phyloP scores from a whole-genome alignment of 2,797 vertebrate species.

The Euthynnus affinis region DNA sequence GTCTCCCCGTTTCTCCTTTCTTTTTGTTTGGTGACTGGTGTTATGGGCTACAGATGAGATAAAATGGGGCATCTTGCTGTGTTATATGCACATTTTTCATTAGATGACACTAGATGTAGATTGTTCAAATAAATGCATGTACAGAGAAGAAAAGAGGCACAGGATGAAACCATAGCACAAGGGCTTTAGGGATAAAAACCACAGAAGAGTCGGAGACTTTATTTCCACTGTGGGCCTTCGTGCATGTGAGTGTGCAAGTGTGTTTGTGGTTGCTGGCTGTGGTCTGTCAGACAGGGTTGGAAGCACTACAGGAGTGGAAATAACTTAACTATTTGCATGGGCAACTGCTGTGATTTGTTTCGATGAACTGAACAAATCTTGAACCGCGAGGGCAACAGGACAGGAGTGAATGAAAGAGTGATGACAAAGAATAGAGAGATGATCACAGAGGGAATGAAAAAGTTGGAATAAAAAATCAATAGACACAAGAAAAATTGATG shows the following conservation, averaged over 20 bases:
- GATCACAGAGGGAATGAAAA: slow-evolving; percentile 43
- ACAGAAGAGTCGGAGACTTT: slow-evolving; percentile 60
- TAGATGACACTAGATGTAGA: slow-evolving; percentile 16
- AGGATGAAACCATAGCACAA: slow-evolving; percentile 35
- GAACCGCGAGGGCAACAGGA: slow-evolving; percentile 19
- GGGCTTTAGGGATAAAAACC: slow-evolving; percentile 59
- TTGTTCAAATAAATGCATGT: slow-evolving; percentile 36
- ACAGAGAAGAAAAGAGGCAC: slow-evolving; percentile 28
- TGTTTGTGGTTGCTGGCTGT: slow-evolving; percentile 75
- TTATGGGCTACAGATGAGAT: background rate
- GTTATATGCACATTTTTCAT: slow-evolving; percentile 8
- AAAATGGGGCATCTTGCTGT: slow-evolving; percentile 6
- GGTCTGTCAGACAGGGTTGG: slow-evolving; percentile 70
- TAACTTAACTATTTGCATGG: slow-evolving; percentile 72
- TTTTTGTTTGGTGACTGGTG: slow-evolving; percentile 24
- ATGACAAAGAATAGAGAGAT: slow-evolving; percentile 51
- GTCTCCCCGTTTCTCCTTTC: slow-evolving; percentile 33
- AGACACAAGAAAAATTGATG: slow-evolving; percentile 45
- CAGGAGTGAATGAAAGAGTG: slow-evolving; percentile 36
- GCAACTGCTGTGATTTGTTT: slow-evolving; percentile 73
- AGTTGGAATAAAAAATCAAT: slow-evolving; percentile 44
- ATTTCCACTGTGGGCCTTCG: slow-evolving; percentile 70
- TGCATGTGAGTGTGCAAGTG: slow-evolving; percentile 60
- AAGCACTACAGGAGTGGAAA: slow-evolving; percentile 77
- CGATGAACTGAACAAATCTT: slow-evolving; percentile 63